These are phyloP conservation scores for Cuniculus paca DNA, from an alignment of 2,797 vertebrate species.

Conservation along the genomic window DNA sequence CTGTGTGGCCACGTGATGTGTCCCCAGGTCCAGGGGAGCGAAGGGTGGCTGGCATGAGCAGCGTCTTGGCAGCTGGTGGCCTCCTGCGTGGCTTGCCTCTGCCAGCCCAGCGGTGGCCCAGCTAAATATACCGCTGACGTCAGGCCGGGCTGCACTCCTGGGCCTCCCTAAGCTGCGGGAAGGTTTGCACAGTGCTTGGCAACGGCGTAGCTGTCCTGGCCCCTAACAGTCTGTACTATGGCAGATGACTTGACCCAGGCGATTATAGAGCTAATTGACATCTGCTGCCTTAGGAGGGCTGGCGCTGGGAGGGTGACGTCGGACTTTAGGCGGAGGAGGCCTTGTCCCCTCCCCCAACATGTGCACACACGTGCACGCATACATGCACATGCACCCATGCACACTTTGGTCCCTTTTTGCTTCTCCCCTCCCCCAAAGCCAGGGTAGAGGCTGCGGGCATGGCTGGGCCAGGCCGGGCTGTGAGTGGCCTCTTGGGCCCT, in stretches of 20 bases:
- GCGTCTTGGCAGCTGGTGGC: accelerated
- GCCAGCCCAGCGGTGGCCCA: conserved; percentile 61
- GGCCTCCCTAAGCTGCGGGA: conserved; percentile 4
- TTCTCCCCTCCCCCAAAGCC: background rate
- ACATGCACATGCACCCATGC: background rate
- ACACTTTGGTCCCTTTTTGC: background rate
- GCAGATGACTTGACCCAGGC: background rate
- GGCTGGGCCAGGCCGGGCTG: background rate
- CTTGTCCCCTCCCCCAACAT: background rate
- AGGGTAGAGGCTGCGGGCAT: background rate
- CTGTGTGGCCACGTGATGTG: background rate
- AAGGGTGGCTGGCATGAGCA: accelerated
- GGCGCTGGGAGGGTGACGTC: accelerated
- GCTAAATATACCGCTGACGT: conserved; percentile 70
- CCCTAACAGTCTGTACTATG: background rate
- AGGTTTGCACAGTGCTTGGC: background rate
- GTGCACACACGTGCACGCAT: accelerated
- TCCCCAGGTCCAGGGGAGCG: background rate
- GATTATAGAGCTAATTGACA: background rate
- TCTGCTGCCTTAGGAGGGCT: accelerated
- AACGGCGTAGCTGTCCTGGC: background rate
- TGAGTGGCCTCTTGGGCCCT: background rate
- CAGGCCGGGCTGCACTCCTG: background rate
- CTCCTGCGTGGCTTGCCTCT: background rate
- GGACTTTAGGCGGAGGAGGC: background rate